phyloP scores from a whole-genome alignment of 2,888 invertebrate genomes.

The Netelia melanura region DNA sequence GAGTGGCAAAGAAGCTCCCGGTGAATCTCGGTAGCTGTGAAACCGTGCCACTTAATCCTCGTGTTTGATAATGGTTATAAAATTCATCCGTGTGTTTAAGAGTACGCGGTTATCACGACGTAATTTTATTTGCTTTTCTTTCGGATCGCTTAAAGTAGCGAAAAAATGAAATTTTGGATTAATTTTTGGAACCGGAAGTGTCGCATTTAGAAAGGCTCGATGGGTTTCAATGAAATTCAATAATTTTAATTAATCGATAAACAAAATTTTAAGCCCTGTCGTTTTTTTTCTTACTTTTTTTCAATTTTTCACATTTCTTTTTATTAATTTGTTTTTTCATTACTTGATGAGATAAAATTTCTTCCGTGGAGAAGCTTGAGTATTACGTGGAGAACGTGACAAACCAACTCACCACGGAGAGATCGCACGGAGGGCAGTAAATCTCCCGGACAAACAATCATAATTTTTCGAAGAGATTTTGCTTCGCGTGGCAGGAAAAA shows the following conservation, averaged over 20 bases:
- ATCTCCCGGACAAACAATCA: constrained; percentile 84
- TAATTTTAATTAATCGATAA: background rate
- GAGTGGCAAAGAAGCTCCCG: constrained; percentile 58
- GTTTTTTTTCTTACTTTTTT: too few species aligned
- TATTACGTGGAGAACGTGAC: background rate
- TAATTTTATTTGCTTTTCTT: background rate
- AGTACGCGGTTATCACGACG: constrained; percentile 20
- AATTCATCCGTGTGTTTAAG: constrained; percentile 35
- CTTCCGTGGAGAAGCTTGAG: background rate
- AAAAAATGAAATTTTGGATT: background rate
- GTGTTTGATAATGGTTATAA: constrained; percentile 70
- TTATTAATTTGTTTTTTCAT: background rate
- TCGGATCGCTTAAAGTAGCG: background rate
- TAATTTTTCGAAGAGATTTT: constrained; percentile 82
- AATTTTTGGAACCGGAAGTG: background rate
- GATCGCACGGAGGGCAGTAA: constrained; percentile 75
- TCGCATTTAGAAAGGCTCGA: background rate
- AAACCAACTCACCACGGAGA: constrained; percentile 24
- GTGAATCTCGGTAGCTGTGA: constrained; percentile 74
- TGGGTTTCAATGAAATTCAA: background rate
- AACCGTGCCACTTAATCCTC: constrained; percentile 70
- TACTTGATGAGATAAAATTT: background rate
- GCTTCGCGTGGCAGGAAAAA: constrained; percentile 28
- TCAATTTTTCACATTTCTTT: background rate
- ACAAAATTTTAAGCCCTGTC: too few species aligned